Conservation (phyloP, 2,113 vertebrate genomes). For the Coptodon bakossiorum region DNA sequence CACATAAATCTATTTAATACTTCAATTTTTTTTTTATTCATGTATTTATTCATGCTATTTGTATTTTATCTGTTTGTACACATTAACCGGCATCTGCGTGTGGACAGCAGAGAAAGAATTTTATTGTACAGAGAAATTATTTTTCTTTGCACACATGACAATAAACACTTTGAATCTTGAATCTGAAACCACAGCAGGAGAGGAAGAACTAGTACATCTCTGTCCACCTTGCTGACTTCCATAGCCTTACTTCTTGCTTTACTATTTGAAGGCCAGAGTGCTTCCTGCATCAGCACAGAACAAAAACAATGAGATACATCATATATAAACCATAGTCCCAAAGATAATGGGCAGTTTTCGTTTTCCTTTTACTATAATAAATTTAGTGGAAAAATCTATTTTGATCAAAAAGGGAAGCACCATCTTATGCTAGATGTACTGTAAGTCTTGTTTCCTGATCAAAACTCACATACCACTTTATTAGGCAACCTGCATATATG, state of each 20-base stretch:
- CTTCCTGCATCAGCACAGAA: background rate
- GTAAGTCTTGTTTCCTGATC: background rate
- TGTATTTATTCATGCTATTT: background rate
- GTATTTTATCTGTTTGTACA: background rate
- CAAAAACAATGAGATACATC: background rate
- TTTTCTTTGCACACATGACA: background rate
- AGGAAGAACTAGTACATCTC: background rate
- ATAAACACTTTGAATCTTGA: background rate
- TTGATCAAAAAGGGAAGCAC: background rate
- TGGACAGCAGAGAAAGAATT: background rate
- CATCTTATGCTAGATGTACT: background rate
- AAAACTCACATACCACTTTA: background rate
- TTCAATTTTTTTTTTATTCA: background rate
- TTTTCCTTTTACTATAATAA: background rate
- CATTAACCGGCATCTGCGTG: background rate
- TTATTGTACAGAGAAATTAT: background rate
- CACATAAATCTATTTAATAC: background rate
- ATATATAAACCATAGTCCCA: background rate
- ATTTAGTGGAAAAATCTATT: background rate
- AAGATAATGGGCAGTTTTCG: background rate
- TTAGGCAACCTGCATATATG: background rate
- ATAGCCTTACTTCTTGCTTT: background rate
- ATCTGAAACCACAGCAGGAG: background rate
- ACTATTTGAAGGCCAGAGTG: background rate
- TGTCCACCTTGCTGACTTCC: background rate